Evolutionary conservation across 2,888 invertebrate genomes (phyloP), one percentile per base, ranked within the genome.

Genomic region (Idaea biselata): DNA sequence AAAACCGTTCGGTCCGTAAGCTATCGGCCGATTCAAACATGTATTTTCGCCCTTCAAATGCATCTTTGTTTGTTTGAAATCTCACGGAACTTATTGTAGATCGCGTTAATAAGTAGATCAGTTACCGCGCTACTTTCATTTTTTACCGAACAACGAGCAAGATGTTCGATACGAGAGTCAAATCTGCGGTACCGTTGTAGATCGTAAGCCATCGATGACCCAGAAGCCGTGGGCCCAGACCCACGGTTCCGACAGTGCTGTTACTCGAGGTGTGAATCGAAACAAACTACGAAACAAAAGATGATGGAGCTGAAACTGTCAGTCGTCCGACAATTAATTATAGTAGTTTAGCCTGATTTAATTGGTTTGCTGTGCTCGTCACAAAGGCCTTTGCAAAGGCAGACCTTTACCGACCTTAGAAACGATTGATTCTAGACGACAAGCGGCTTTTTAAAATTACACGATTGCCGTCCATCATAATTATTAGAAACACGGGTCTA

Each of bases 171-270:
- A 11, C 56, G 7, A 56, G 18, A 56, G 17, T 56, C 17, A 56
- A 56, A 56, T 56, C 56, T 17, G 56, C 16, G 56, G 8, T 56
- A 16, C 56, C 18, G 56, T 56, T 56, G 56, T 56, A 56, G 17
- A 18, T 56, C 56, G 56, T 11, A 56, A 18, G 56, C 18, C 56
- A 17, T 18, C 56, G 17, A 18, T 56, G 17, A 18, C 17, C 56
- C 17, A 56, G 56, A 56, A 17, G 56, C 56, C 44, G 11, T 11
- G 32, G 11, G 44, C 44, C 11, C 8, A 11, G 44, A 44, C 7
- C 44, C 6, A 44, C 44, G 44, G 44, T 44, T 44, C 44, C 11
- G 44, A 44, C 11, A 14, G 44, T 44, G 44, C 44, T 44, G 44
- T 44, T 44, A 44, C 44, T 44, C 14, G 44, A 44, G 44, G 44